phyloP scores from a whole-genome alignment of 2,113 vertebrate species.

The Cettia cetti region DNA sequence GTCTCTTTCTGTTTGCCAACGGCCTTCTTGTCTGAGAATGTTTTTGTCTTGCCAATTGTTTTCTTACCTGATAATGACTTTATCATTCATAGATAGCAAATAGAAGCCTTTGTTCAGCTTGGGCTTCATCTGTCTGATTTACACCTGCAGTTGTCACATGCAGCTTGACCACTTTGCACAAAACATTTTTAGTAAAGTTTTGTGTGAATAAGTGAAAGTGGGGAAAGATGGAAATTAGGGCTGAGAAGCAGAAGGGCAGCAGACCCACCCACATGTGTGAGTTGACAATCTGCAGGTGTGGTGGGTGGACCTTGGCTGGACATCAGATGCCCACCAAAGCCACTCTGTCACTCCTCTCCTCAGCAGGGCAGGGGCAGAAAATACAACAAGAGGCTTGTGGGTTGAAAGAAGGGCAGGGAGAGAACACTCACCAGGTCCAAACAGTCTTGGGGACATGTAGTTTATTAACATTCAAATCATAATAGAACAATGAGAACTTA shows the following conservation, averaged over 20 bases:
- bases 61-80: background rate
- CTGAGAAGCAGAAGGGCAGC: background rate
- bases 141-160: background rate
- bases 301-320: background rate
- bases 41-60: background rate
- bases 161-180: background rate
- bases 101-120: background rate
- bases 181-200: background rate
- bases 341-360: background rate
- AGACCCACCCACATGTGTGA: background rate
- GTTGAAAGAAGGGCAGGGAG: background rate
- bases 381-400: background rate
- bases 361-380: background rate
- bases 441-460: background rate
- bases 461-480: background rate
- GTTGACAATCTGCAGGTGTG: background rate
- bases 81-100: background rate
- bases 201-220: background rate
- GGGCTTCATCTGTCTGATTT: background rate
- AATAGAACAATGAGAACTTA: background rate
- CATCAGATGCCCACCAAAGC: background rate
- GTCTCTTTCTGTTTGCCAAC: background rate
- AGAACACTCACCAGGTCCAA: background rate
- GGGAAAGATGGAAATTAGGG: background rate
- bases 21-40: background rate